Percentiles rank a stretch among this genome's conserved stretches.
Conservation (phyloP, 2,888 invertebrate genomes). For the Cantharis rufa region DNA sequence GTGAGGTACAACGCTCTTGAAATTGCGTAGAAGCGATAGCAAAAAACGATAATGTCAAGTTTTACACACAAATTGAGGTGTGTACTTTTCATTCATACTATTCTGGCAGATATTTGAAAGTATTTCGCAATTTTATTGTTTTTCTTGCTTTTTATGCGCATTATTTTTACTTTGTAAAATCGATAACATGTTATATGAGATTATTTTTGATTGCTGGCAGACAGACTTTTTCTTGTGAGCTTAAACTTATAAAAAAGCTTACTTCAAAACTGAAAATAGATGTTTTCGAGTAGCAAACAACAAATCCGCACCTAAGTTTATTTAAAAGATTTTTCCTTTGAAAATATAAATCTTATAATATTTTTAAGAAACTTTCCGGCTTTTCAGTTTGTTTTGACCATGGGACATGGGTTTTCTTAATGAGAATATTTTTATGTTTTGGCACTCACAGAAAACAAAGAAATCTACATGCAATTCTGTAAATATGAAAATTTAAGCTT, state of each 20-base stretch:
- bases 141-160: neutral
- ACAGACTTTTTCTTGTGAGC: constrained; percentile 3
- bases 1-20: constrained; percentile 6
- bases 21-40: constrained; percentile 16
- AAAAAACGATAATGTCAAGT: constrained; percentile 28
- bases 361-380: neutral
- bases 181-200: neutral
- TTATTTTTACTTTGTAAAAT: constrained; percentile 2
- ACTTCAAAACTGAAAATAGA: neutral
- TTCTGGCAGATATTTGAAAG: constrained; percentile 9
- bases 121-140: neutral
- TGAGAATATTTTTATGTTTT: too few relatives aligned
- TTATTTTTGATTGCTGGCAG: neutral
- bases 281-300: neutral
- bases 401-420: neutral
- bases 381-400: neutral
- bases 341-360: neutral
- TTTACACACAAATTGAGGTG: constrained; percentile 21
- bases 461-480: too few relatives aligned
- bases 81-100: constrained; percentile 22
- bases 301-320: neutral
- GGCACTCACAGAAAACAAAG: too few relatives aligned
- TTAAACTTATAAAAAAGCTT: neutral
- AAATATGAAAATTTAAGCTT: neutral
- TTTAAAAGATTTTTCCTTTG: neutral